Evolutionary conservation across 2,888 invertebrate species (phyloP).

Genomic region (Trachelus troglodyta): DNA sequence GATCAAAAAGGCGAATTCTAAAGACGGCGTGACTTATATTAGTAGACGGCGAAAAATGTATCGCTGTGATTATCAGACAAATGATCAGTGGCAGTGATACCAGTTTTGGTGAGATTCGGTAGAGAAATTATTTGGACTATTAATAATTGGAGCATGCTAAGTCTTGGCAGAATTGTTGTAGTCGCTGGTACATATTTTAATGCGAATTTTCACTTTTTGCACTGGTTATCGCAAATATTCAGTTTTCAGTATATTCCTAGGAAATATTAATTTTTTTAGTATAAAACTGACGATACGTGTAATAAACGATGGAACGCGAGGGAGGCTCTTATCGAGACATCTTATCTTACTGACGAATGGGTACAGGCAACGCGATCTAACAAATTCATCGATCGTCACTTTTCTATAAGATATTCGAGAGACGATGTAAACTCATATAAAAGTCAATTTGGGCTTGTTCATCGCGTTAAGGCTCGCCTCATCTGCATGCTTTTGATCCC

Average conservation of each 20-base stretch:
- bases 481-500: conserved; percentile 5
- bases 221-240: background rate
- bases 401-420: background rate
- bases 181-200: background rate
- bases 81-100: no score
- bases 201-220: background rate
- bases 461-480: background rate
- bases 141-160: no score
- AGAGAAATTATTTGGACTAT: no score
- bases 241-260: background rate
- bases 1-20: background rate
- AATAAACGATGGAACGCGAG: background rate
- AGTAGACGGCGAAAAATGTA: background rate
- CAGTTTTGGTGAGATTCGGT: no score
- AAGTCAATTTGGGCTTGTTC: conserved; percentile 7
- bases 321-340: background rate
- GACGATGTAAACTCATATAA: conserved; percentile 1
- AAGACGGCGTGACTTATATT: background rate
- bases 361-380: background rate
- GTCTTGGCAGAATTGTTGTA: no score
- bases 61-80: background rate
- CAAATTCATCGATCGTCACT: background rate
- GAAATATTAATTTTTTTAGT: no score
- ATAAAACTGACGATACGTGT: background rate
- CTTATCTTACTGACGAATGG: background rate